phyloP scores from a whole-genome alignment of 1,140 invertebrate species.

The Neodiprion virginianus region DNA sequence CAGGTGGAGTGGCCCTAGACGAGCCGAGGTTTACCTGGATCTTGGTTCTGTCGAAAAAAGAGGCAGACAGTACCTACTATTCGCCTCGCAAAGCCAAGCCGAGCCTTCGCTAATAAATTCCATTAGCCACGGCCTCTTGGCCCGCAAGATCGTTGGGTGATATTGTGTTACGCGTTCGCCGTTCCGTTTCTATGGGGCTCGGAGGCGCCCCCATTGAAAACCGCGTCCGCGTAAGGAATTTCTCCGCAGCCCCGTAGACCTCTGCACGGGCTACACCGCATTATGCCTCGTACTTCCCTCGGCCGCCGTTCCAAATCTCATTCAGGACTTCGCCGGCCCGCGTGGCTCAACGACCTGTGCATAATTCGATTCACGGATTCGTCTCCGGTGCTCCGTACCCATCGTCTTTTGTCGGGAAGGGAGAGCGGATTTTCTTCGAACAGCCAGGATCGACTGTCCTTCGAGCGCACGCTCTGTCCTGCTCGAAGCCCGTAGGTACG shows the following conservation, averaged over 20 bases:
- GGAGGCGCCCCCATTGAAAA: background rate
- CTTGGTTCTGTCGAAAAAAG: background rate
- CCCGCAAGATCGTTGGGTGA: slow-evolving; percentile 43
- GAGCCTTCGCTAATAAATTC: slow-evolving; percentile 57
- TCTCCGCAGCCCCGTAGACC: background rate
- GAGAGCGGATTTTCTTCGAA: background rate
- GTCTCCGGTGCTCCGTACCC: background rate
- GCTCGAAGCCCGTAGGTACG: background rate
- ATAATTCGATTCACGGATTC: slow-evolving; percentile 54
- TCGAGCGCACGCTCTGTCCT: background rate
- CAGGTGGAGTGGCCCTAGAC: slow-evolving; percentile 1
- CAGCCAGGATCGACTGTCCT: background rate
- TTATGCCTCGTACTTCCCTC: background rate
- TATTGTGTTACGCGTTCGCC: slow-evolving; percentile 58
- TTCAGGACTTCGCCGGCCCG: slow-evolving; percentile 16
- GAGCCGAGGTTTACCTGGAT: background rate
- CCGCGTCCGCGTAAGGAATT: background rate
- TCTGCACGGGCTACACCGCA: background rate
- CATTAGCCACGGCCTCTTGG: slow-evolving; percentile 56
- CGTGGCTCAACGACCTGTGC: slow-evolving; percentile 43
- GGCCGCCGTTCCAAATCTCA: background rate
- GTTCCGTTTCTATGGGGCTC: slow-evolving; percentile 44
- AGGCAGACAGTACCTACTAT: background rate
- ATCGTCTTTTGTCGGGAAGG: background rate
- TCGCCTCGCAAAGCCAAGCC: background rate